phyloP scores from a whole-genome alignment of 2,797 vertebrate species.

The Arrhamphus sclerolepis region DNA sequence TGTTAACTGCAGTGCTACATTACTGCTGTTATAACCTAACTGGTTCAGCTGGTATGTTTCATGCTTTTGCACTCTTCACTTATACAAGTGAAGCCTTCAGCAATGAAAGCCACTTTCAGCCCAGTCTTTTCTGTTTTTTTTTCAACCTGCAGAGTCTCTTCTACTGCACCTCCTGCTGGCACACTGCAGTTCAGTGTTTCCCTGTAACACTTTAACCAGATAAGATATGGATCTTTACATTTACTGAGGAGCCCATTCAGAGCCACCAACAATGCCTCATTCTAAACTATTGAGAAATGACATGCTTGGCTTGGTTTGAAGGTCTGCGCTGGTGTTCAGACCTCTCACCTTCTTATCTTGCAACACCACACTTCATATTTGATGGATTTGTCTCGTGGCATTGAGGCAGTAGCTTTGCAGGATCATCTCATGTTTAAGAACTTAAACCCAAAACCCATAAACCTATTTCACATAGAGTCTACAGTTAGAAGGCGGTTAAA shows the following conservation, averaged over 20 bases:
- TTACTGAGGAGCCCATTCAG: slow-evolving; percentile 25
- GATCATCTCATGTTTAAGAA: slow-evolving; percentile 30
- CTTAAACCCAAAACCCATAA: slow-evolving; percentile 31
- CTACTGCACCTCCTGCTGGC: slow-evolving; percentile 53
- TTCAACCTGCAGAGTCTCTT: neutral
- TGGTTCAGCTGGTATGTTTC: neutral
- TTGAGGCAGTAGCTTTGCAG: slow-evolving; percentile 18
- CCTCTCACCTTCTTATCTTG: slow-evolving; percentile 50
- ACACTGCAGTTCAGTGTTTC: slow-evolving; percentile 6
- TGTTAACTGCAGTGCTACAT: neutral
- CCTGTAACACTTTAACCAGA: slow-evolving; percentile 33
- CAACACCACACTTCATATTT: slow-evolving; percentile 10
- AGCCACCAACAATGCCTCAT: slow-evolving; percentile 29
- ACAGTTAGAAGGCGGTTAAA: neutral
- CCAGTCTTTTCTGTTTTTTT: neutral
- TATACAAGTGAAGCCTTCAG: neutral
- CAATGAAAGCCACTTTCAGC: neutral
- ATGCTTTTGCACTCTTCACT: neutral
- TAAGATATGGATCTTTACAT: slow-evolving; percentile 36
- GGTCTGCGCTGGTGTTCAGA: slow-evolving; percentile 11
- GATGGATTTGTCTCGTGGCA: slow-evolving; percentile 13
- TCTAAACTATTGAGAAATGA: slow-evolving; percentile 35
- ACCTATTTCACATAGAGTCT: slow-evolving; percentile 14
- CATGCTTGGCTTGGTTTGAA: slow-evolving; percentile 29
- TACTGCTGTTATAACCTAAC: neutral